phyloP scores from a whole-genome alignment of 2,113 vertebrate species.

The Ursus arctos region DNA sequence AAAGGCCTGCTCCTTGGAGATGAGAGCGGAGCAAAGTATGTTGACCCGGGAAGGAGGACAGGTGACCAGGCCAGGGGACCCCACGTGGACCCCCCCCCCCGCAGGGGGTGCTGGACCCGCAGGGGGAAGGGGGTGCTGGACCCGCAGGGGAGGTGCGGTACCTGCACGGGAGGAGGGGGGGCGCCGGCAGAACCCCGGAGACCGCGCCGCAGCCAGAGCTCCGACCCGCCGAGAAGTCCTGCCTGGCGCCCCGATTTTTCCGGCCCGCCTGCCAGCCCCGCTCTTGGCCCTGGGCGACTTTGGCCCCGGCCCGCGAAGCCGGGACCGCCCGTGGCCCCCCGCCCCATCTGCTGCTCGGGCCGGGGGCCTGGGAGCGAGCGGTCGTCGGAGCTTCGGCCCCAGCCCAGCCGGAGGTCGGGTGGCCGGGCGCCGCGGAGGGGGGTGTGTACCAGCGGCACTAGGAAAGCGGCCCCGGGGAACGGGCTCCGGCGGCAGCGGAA shows the following conservation, averaged over 20 bases:
- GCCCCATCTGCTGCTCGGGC: not conserved
- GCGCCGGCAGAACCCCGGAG: not conserved
- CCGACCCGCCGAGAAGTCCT: not conserved
- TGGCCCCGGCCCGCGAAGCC: too few species aligned
- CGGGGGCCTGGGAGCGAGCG: not conserved
- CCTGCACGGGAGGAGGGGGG: not conserved
- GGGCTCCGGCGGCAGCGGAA: not conserved
- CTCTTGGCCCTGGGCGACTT: too few species aligned
- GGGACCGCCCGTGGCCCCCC: not conserved
- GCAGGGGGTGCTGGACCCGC: not conserved
- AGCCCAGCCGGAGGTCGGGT: not conserved
- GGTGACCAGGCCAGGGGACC: too few species aligned
- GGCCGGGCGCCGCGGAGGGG: not conserved
- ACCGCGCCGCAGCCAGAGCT: not conserved
- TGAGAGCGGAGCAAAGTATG: not conserved
- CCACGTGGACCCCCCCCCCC: too few species aligned
- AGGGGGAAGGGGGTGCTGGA: not conserved
- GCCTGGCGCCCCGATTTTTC: not conserved
- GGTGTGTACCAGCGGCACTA: not conserved
- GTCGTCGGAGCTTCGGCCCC: too few species aligned
- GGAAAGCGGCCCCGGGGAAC: not conserved
- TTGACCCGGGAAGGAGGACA: rapidly evolving
- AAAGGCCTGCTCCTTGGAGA: not conserved
- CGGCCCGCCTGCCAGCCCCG: too few species aligned
- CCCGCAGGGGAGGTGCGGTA: not conserved